A percentile compares a stretch with the other conserved stretches of the same genome.
These are phyloP conservation scores for Trichogramma pretiosum DNA, from an alignment of 1,140 invertebrate genomes.

Conservation along the genomic window DNA sequence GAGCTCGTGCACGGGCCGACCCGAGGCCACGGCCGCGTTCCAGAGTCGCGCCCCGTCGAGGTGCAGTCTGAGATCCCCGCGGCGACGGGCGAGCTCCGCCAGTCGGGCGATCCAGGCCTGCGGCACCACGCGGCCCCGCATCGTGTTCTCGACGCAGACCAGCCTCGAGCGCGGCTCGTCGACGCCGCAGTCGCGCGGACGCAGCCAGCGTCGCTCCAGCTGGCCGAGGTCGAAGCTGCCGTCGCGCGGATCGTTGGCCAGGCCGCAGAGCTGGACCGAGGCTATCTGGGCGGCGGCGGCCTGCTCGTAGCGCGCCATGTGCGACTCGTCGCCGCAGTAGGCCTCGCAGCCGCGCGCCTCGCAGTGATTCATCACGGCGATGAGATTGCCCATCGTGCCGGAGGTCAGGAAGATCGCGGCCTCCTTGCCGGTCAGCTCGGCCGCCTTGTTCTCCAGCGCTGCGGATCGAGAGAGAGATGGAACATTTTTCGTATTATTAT, in stretches of 20 bases:
- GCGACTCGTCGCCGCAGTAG: constrained; percentile 73
- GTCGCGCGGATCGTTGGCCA: constrained; percentile 69
- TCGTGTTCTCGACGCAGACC: constrained; percentile 85
- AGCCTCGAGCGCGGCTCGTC: constrained; percentile 75
- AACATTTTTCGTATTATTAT: no score
- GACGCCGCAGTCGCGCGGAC: constrained; percentile 51
- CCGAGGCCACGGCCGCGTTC: constrained; percentile 68
- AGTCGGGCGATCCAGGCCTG: constrained; percentile 70
- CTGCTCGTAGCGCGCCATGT: constrained; percentile 84
- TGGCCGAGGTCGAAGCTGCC: constrained; percentile 78
- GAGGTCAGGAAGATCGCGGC: constrained; percentile 80
- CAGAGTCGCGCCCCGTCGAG: constrained; percentile 91
- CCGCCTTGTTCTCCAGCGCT: constrained; percentile 69
- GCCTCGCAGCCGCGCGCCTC: constrained; percentile 73
- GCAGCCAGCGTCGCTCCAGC: constrained; percentile 58
- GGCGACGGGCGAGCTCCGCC: constrained; percentile 51
- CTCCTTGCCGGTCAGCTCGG: constrained; percentile 78
- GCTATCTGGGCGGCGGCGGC: constrained; percentile 68
- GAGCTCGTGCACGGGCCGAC: constrained; percentile 55
- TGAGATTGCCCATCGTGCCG: constrained; percentile 92
- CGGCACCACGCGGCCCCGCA: constrained; percentile 81
- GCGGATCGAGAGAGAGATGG: no score
- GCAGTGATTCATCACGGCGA: constrained; percentile 84
- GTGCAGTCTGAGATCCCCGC: constrained; percentile 65
- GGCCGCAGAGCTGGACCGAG: constrained; percentile 62